Conservation (phyloP, 92 coral and sea anemone genomes). For the Meandrina meandrites region DNA sequence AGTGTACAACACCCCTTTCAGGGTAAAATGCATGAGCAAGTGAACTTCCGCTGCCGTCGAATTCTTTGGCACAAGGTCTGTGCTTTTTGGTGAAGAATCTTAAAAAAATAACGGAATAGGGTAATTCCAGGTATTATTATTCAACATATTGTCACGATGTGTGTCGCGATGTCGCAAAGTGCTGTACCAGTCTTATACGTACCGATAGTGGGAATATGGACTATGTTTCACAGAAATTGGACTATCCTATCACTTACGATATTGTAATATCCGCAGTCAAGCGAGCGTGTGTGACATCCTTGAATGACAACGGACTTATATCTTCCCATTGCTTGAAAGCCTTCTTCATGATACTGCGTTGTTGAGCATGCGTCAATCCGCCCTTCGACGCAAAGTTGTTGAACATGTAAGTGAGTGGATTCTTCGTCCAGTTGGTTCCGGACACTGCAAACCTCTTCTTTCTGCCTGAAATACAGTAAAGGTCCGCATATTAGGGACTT, state of each 20-base stretch:
- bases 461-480: slow-evolving; percentile 20
- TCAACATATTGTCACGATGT: too few species aligned
- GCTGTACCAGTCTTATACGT: too few species aligned
- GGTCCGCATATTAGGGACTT: too few species aligned
- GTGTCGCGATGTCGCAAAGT: too few species aligned
- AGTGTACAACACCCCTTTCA: slow-evolving; percentile 59
- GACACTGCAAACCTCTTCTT: slow-evolving; percentile 59
- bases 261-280: slow-evolving; percentile 9
- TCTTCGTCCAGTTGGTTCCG: slow-evolving; percentile 62
- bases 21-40: slow-evolving; percentile 77
- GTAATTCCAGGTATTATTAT: too few species aligned
- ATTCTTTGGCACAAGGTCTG: slow-evolving; percentile 28
- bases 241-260: slow-evolving; percentile 13
- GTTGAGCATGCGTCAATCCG: slow-evolving; percentile 45
- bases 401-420: slow-evolving; percentile 64
- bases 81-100: slow-evolving; percentile 60
- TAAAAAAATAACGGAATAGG: not conserved
- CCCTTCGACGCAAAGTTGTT: slow-evolving; percentile 56
- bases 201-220: too few species aligned
- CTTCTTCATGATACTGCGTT: slow-evolving; percentile 44
- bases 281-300: slow-evolving; percentile 10
- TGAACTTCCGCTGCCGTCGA: slow-evolving; percentile 52
- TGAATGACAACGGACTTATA: slow-evolving; percentile 58
- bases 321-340: slow-evolving; percentile 81
- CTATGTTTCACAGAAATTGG: too few species aligned